Base-by-base conservation (phyloP, 2,113 vertebrate species). In the Calyptommatus sinebrachiatus region DNA sequence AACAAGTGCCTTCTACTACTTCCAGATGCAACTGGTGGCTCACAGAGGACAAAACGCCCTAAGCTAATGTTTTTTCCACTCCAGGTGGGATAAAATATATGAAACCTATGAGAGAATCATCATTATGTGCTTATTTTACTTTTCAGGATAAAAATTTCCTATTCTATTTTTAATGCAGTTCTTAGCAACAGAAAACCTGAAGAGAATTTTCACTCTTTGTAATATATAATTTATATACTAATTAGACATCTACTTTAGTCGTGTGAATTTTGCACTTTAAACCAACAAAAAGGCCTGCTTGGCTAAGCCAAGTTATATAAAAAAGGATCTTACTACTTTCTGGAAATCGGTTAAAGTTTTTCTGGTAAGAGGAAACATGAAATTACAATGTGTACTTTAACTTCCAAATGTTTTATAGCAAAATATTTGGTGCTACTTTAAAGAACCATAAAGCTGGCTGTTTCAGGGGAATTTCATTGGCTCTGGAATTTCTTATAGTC, bases 331-430 rank as follows among this genome's bases (percentile, higher is more conserved):
- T 71, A 11, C 7, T 80, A 29, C 46, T 72, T 65, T 80, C 29
- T 77, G 69, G 73, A 80, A 77, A 80, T 41, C 41, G 35, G 35
- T 76, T 72, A 35, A 22, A 72, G 75, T 48, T 5, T 76, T 46
- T 72, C 35, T 60, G 73, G 57, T 24, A 48, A 45, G 26, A 46
- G 29, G 45, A 6, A 65, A 67, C 29, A 41, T 26, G 63, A 24
- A 60, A 18, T 53, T 60, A 31, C 48, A 48, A 24, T 29, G 14
- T 61, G 63, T 72, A 48, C 10, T 71, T 53, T 35, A 67, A 29
- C 45, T 60, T 67, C 16, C 63, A 45, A 57, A 10, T 46, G 29
- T 28, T 48, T 69, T 69, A 80, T 73, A 26, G 48, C n/a, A 62
- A 80, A 67, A 29, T 26, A 46, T 12, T 76, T 70, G 57, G 24